phyloP scores from a whole-genome alignment of 2,888 invertebrate genomes.

The Ophioninae sp. region DNA sequence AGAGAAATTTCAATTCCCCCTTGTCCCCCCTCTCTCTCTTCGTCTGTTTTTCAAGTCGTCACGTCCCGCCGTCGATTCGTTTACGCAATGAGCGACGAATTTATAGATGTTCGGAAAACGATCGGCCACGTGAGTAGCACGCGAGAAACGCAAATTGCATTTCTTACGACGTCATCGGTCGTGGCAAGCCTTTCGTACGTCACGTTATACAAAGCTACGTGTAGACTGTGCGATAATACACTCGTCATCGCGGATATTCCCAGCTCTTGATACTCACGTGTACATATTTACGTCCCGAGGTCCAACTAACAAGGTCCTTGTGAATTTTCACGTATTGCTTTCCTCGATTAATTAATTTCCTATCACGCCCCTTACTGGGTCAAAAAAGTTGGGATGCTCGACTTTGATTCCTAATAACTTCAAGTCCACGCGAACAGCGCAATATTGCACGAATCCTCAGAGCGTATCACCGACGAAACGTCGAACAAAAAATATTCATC shows the following conservation, averaged over 20 bases:
- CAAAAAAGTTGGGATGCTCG: too few species aligned
- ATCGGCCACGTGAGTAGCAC: conserved; percentile 59
- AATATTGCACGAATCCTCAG: background rate
- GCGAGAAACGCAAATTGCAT: conserved; percentile 64
- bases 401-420: background rate
- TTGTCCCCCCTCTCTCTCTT: conserved; percentile 37
- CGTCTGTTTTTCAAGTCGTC: conserved; percentile 75
- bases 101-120: conserved; percentile 9
- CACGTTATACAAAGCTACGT: conserved; percentile 5
- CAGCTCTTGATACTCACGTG: background rate
- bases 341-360: too few species aligned
- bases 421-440: background rate
- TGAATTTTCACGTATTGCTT: too few species aligned
- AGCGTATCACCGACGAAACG: background rate
- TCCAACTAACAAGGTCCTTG: too few species aligned
- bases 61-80: conserved; percentile 73
- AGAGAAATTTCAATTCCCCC: conserved; percentile 68
- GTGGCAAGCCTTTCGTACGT: conserved; percentile 1
- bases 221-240: conserved; percentile 44
- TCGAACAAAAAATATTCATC: background rate
- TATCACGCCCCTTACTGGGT: too few species aligned
- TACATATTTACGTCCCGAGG: background rate
- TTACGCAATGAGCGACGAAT: conserved; percentile 68
- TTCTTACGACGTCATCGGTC: conserved; percentile 68
- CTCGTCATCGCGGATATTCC: conserved; percentile 49